Evolutionary conservation across 2,113 vertebrate genomes (phyloP).

Genomic region (Rhabdornis inornatus): DNA sequence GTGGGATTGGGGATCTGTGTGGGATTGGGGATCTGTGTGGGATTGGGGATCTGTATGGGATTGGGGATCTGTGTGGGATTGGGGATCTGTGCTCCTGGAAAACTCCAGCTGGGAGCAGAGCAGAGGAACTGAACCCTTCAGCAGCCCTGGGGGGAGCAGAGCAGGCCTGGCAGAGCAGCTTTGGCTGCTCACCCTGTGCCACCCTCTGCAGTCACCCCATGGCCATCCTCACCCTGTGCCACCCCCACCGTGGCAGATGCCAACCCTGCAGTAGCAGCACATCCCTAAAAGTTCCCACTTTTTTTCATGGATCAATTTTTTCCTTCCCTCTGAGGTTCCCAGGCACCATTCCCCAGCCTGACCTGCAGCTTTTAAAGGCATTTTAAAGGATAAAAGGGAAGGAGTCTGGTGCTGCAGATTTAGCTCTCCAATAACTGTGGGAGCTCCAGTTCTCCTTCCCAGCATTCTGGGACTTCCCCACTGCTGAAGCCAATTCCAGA

Average conservation of each 20-base stretch:
- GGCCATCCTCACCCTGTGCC: rapidly evolving
- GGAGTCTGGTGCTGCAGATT: not conserved
- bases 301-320: not conserved
- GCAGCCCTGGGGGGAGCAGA: not conserved
- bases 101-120: not conserved
- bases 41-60: no score
- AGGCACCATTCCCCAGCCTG: not conserved
- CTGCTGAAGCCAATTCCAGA: not conserved
- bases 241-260: not conserved
- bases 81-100: not conserved
- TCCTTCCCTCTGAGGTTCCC: not conserved
- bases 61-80: no score
- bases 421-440: not conserved
- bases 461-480: not conserved
- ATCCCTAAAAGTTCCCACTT: not conserved
- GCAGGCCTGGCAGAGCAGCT: not conserved
- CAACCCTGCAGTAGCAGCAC: not conserved
- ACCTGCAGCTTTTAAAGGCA: not conserved
- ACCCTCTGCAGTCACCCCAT: not conserved
- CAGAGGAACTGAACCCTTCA: not conserved
- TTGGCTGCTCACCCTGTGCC: not conserved
- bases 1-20: no score
- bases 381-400: not conserved
- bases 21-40: no score
- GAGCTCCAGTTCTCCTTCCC: not conserved